Percentiles rank a stretch among this genome's conserved stretches.
Conservation (phyloP, 2,888 invertebrate species). For the Minunthozetes semirufus region DNA sequence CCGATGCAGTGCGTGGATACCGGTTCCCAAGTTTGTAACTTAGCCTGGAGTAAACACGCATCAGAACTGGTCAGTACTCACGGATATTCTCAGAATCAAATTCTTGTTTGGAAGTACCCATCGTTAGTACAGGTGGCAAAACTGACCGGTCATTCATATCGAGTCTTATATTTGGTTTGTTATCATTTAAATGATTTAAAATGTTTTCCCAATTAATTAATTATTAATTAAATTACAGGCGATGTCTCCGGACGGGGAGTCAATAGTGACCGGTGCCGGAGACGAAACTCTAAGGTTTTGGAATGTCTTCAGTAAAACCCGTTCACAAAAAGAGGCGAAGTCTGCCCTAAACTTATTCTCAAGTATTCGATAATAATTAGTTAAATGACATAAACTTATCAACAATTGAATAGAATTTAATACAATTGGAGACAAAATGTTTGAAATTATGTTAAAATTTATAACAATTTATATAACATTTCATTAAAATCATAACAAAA, state of each 20-base stretch:
- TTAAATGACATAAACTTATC: neutral
- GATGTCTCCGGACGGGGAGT: conserved; percentile 94
- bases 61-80: conserved; percentile 96
- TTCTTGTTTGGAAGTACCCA: conserved; percentile 98
- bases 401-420: neutral
- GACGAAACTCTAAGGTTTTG: conserved; percentile 97
- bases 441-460: neutral
- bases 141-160: conserved; percentile 89
- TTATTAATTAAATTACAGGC: conserved; percentile 53
- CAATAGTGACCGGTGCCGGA: conserved; percentile 97
- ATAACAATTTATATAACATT: conserved; percentile 7
- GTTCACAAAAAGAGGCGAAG: conserved; percentile 86
- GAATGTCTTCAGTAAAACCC: conserved; percentile 97
- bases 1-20: conserved; percentile 98
- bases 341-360: conserved; percentile 87
- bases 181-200: neutral
- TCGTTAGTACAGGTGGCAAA: conserved; percentile 94
- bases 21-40: conserved; percentile 93
- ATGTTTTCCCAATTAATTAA: neutral
- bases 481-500: neutral
- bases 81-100: conserved; percentile 97
- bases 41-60: conserved; percentile 98
- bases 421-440: neutral
- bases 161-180: conserved; percentile 75
- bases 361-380: conserved; percentile 62